Base-by-base conservation (phyloP, 1,140 invertebrate species). In the Dreissena polymorpha region DNA sequence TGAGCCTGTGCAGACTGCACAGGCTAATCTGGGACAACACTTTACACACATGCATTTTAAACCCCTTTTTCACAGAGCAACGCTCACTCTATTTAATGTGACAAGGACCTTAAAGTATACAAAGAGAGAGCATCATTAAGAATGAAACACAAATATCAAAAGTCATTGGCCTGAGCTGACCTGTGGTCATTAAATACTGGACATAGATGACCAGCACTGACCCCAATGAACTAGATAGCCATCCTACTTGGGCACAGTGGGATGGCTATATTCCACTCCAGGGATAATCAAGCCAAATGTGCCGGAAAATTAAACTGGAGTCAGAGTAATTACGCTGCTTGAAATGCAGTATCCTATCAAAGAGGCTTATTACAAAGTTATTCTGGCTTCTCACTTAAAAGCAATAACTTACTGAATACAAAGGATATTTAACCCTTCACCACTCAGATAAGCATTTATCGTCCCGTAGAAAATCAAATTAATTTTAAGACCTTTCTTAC, bases 121-220 rank as follows among this genome's bases (percentile, higher is more conserved):
- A 39, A 39, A 39, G 39, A 39, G 39, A 39, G 39, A 39, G 39
- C 39, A 39, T 8, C 39, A 39, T 39, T 39, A 2, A 39, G 39
- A n/a, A 2, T 39, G 39, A 39, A 39, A 39, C 39, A 5, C 3
- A 39, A 39, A 39, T 39, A 39, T 39, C 39, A 39, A 39, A 60
- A 65, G 75, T 50, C 75, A 77, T 60, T 77, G 29, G 65, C 75
- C 63, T 77, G 16, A 65, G 13, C 51, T 77, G 65, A 77, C 75
- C 75, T 51, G 18, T 25, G 18, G 49, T 55, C 64, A 16, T 77
- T 68, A 77, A 77, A 77, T 51, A 77, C 75, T 77, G 65, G 68
- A 29, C 60, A 65, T 65, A 10, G 68, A 23, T 65, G 60, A 77
- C 63, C 75, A 10, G 27, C 6, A 60, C 16, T 60, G 57, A 60